These are phyloP conservation scores for Thamnophis elegans DNA, from an alignment of 2,797 vertebrate species.

Conservation along the genomic window DNA sequence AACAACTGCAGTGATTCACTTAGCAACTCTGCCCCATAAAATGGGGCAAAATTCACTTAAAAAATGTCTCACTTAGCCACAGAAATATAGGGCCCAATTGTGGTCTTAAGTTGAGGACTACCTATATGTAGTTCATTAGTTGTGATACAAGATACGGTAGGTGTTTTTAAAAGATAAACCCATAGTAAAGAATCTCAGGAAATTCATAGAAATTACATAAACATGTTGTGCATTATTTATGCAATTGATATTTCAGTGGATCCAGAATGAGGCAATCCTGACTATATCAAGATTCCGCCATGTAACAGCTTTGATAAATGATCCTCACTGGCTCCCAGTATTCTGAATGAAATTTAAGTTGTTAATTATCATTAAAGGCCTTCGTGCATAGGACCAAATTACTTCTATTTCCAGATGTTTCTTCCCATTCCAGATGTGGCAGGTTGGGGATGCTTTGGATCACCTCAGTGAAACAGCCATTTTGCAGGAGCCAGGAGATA, in stretches of 20 bases:
- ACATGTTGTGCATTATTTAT: no score
- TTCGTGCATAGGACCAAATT: background rate
- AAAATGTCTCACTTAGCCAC: no score
- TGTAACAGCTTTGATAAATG: no score
- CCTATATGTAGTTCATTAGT: background rate
- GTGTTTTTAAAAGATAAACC: slow-evolving; percentile 9
- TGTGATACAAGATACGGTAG: background rate
- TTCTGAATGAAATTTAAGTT: background rate
- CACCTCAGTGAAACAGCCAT: background rate
- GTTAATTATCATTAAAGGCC: background rate
- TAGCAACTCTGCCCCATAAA: no score
- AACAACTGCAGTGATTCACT: no score
- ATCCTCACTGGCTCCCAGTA: no score
- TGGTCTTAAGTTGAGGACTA: no score
- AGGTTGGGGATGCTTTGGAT: background rate
- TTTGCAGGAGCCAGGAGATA: background rate
- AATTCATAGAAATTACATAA: background rate
- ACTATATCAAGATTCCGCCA: no score
- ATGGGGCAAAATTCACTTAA: no score
- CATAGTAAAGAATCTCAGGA: slow-evolving; percentile 17
- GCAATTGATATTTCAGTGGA: no score
- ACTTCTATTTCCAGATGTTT: background rate
- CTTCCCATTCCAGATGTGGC: background rate
- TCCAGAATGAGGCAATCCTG: no score
- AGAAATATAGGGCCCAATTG: no score